Evolutionary conservation across 2,888 invertebrate species (phyloP).

Genomic region (Blomia tropicalis): DNA sequence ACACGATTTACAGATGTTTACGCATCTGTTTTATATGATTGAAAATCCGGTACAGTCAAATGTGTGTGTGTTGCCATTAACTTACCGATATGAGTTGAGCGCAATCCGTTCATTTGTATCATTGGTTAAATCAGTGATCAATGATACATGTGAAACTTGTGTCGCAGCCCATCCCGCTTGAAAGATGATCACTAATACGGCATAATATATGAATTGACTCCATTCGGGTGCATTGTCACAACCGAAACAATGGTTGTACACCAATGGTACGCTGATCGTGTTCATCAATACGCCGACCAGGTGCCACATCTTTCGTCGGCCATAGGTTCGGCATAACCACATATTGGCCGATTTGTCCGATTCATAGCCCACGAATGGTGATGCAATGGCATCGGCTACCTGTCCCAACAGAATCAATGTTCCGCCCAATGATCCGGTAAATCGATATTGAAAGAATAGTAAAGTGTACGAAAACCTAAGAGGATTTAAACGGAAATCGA

Average conservation of each 20-base stretch:
- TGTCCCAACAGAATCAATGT: conserved; percentile 37
- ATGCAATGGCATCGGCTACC: conserved; percentile 65
- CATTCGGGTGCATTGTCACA: conserved; percentile 48
- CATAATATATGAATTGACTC: conserved; percentile 57
- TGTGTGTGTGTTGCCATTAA: no score
- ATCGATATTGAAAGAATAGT: conserved; percentile 26
- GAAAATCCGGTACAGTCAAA: no score
- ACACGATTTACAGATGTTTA: no score
- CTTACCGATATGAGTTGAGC: conserved; percentile 39
- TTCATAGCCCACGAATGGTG: conserved; percentile 69
- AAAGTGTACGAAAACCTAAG: conserved; percentile 59
- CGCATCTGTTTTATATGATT: no score
- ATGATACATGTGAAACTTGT: conserved; percentile 37
- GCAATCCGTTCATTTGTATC: conserved; percentile 36
- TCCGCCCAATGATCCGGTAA: conserved; percentile 28
- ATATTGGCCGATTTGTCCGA: conserved; percentile 52
- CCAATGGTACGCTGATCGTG: conserved; percentile 62
- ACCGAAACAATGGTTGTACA: conserved; percentile 59
- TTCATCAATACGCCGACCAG: conserved; percentile 57
- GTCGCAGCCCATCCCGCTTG: conserved; percentile 73
- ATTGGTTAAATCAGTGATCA: conserved; percentile 40
- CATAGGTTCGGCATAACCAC: conserved; percentile 34
- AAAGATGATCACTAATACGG: conserved; percentile 59
- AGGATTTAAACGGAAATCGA: no score
- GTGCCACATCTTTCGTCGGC: conserved; percentile 42